Evolutionary conservation across 37 sponge, comb jelly and placozoan genomes (phyloP).

Genomic region (Eunapius fragilis): DNA sequence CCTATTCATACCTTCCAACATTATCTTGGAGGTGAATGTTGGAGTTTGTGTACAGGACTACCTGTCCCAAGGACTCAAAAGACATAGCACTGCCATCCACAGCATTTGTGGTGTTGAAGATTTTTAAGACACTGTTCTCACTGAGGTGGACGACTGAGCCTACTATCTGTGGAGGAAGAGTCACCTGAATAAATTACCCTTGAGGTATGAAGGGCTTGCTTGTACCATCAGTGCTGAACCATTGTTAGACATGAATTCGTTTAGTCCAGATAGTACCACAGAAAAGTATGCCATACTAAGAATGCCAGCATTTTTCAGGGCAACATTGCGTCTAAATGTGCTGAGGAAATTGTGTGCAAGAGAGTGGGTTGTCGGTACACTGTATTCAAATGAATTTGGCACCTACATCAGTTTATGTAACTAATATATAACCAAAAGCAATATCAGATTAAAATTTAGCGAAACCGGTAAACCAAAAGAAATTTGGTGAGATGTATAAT

Average conservation of each 20-base stretch:
- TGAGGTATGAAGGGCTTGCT: no score
- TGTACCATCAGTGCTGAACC: neutral
- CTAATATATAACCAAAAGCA: no score
- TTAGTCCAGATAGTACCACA: neutral
- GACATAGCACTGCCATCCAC: neutral
- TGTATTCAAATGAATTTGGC: no score
- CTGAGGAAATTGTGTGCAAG: neutral
- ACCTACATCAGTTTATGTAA: no score
- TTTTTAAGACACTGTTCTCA: neutral
- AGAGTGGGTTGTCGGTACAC: no score
- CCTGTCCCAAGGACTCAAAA: constrained; percentile 1
- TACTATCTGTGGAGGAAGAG: no score
- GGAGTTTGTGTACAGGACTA: neutral
- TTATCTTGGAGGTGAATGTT: neutral
- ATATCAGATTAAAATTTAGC: no score
- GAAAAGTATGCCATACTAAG: neutral
- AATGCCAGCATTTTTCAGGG: neutral
- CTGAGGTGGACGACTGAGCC: neutral
- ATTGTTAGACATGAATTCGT: neutral
- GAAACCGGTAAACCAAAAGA: no score
- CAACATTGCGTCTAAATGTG: neutral
- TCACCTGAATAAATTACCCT: no score
- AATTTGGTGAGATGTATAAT: no score
- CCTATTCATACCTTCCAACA: neutral
- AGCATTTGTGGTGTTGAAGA: neutral